A percentile compares a stretch with the other conserved stretches of the same genome.
These are phyloP conservation scores for Conger conger DNA, from an alignment of 2,113 vertebrate species.

Conservation along the genomic window DNA sequence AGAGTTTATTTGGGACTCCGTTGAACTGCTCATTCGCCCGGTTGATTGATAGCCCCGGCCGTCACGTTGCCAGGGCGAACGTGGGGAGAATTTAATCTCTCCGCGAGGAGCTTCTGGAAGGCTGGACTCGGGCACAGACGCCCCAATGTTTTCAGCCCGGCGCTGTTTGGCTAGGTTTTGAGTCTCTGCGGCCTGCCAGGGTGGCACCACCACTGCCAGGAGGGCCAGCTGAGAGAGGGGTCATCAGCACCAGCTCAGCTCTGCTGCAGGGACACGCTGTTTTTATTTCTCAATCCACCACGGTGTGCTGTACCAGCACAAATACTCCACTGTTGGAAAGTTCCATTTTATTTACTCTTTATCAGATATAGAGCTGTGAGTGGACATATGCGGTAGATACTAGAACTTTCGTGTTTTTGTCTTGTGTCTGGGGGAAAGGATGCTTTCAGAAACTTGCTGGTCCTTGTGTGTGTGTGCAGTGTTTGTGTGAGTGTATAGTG, in stretches of 20 bases:
- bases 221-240: conserved; percentile 3
- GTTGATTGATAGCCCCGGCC: background rate
- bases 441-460: too few species aligned
- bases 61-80: background rate
- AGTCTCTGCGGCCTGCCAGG: background rate
- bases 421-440: too few species aligned
- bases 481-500: background rate
- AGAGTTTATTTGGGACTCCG: background rate
- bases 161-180: background rate
- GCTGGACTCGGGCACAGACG: background rate
- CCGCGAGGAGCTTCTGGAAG: background rate
- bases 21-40: background rate
- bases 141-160: background rate
- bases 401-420: too few species aligned
- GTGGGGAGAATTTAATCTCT: background rate
- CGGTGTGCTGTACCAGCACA: background rate
- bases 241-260: background rate
- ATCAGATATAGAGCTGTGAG: background rate
- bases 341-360: background rate
- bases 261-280: background rate
- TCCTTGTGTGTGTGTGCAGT: too few species aligned
- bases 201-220: background rate
- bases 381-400: background rate
- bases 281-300: background rate
- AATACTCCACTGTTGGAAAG: background rate